Percentiles rank a stretch among this genome's conserved stretches.
These are phyloP conservation scores for Thysanoteuthis rhombus DNA, from an alignment of 2,888 invertebrate genomes.

Conservation along the genomic window DNA sequence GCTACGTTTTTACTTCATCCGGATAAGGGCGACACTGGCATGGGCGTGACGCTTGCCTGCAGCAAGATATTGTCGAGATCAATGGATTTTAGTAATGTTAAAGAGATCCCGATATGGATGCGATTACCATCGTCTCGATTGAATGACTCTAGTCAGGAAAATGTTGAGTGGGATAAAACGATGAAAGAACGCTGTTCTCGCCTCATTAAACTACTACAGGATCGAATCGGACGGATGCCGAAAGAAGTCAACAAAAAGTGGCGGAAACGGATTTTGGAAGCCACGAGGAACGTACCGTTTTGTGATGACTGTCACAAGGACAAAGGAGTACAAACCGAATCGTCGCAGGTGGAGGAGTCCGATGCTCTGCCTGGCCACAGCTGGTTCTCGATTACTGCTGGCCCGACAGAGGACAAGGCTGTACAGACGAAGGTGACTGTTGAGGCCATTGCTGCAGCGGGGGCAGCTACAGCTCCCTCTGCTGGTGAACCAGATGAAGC, in stretches of 20 bases:
- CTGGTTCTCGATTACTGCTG: background rate
- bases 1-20: background rate
- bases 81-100: background rate
- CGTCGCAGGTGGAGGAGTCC: background rate
- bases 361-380: background rate
- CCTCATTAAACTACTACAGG: constrained; percentile 23
- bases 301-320: constrained; percentile 14
- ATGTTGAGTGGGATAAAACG: background rate
- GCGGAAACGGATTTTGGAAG: constrained; percentile 27
- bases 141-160: background rate
- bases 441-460: background rate
- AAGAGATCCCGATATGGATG: background rate
- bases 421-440: background rate
- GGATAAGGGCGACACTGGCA: no score
- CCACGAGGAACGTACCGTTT: background rate
- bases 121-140: background rate
- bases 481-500: background rate
- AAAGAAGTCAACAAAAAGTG: constrained; percentile 26
- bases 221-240: constrained; percentile 14
- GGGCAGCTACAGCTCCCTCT: background rate
- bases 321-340: constrained; percentile 1
- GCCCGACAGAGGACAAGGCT: background rate
- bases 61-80: background rate
- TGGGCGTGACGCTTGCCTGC: background rate
- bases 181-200: constrained; percentile 16